Base-by-base conservation (phyloP, 2,113 vertebrate species). In the Protobothrops flavoviridis region DNA sequence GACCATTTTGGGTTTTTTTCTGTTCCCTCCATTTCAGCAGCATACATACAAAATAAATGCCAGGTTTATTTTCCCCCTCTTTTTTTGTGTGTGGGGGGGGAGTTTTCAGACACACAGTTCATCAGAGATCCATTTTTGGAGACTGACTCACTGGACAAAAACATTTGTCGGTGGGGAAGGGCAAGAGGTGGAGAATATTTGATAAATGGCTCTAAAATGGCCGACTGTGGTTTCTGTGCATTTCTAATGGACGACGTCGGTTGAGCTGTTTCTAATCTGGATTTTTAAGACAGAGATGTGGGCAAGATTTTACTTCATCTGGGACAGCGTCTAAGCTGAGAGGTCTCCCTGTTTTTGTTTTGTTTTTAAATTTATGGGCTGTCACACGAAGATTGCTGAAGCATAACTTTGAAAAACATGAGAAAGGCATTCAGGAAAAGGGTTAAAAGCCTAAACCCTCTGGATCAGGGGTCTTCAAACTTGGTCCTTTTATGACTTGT, bases 171-270 rank as follows among this genome's bases (percentile, higher is more conserved):
- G 90, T 29, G 45, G 93, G 92, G 95, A 33, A 39, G 17, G 74
- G 17, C 74, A 81, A 21, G 33, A 81, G 74, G 33, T 81, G 74
- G 74, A 43, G 50, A 15, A 93, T 95, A 94, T 91, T 93, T 95
- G 97, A 94, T 95, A 94, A 96, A 97, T 95, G 91, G 0, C 93
- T 97, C 90, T 88, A 10, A 96, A 93, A 50, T 85, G 94, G 94
- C 95, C 96, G 95, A 15, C 94, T 97, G 96, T 97, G 97, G 96
- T 97, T 97, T 97, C 93, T 95, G 94, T 94, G 95, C 93, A 48
- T 96, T 97, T 96, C 97, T 94, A 93, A 91, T 91, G 93, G 93
- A 96, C 96, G 94, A 94, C 94, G 61, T 93, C 92, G 94, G 87
- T 92, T 55, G 29, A 91, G 93, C 88, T 94, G 91, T 94, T 94